Evolutionary conservation across 1,140 invertebrate species (phyloP).

Genomic region (Dendrolimus kikuchii): DNA sequence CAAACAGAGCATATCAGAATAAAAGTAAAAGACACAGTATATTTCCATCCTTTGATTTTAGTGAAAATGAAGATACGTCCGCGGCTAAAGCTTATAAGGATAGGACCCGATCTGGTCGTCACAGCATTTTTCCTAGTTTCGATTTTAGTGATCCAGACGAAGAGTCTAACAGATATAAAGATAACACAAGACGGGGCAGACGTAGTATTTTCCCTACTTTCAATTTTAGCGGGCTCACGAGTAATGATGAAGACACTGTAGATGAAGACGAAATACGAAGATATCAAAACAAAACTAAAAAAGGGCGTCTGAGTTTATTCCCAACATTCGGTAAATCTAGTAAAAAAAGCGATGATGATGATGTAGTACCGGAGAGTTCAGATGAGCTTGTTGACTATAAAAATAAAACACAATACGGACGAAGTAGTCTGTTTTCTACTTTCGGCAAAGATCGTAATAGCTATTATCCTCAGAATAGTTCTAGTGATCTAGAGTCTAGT

Average conservation of each 20-base stretch:
- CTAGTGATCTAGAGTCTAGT: conserved; percentile 45
- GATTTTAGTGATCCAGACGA: conserved; percentile 53
- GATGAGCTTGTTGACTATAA: conserved; percentile 61
- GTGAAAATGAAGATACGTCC: conserved; percentile 39
- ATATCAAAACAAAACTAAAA: conserved; percentile 57
- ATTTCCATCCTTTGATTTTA: conserved; percentile 59
- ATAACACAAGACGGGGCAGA: conserved; percentile 48
- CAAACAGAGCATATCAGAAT: conserved; percentile 39
- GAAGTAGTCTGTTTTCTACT: conserved; percentile 50
- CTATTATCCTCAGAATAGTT: conserved; percentile 30
- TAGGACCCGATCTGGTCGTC: conserved; percentile 34
- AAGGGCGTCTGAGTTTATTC: conserved; percentile 56
- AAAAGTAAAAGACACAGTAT: conserved; percentile 59
- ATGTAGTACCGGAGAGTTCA: conserved; percentile 53
- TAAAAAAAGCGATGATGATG: conserved; percentile 41
- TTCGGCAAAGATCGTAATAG: conserved; percentile 56
- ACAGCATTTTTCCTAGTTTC: conserved; percentile 48
- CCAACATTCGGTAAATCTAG: conserved; percentile 59
- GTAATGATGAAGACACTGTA: conserved; percentile 51
- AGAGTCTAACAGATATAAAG: conserved; percentile 46
- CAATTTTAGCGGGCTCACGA: conserved; percentile 46
- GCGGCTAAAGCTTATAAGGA: conserved; percentile 28
- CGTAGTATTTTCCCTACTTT: conserved; percentile 61
- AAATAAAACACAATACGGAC: conserved; percentile 50
- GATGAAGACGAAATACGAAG: conserved; percentile 54